Percentiles rank a stretch among this genome's conserved stretches.
Conservation (phyloP, 2,888 invertebrate genomes). For the Smittia sp. region DNA sequence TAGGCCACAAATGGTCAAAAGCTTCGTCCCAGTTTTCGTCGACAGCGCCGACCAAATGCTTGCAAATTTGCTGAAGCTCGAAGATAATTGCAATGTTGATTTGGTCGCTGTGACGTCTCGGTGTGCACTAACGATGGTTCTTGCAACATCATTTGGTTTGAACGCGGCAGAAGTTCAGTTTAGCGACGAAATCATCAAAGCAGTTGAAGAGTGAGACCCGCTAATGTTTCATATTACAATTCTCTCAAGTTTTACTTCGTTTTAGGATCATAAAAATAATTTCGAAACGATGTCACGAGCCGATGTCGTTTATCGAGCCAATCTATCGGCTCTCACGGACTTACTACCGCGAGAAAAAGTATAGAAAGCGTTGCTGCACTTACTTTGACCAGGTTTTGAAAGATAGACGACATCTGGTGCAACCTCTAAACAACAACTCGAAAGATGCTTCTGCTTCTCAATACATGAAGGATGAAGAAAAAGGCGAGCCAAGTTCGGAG, state of each 20-base stretch:
- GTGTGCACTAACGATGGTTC: conserved; percentile 26
- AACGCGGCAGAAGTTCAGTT: conserved; percentile 18
- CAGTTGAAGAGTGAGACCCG: conserved; percentile 37
- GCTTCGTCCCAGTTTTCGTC: conserved; percentile 20
- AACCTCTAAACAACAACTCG: neutral
- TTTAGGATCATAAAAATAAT: conserved; percentile 36
- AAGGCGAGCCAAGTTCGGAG: neutral
- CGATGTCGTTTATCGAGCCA: conserved; percentile 11
- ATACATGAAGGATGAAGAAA: conserved; percentile 9
- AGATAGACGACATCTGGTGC: conserved; percentile 11
- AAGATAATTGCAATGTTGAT: conserved; percentile 14
- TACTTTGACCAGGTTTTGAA: conserved; percentile 19
- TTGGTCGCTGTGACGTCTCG: neutral
- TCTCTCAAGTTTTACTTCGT: neutral
- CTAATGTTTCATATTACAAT: neutral
- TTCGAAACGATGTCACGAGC: conserved; percentile 29
- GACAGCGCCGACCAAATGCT: conserved; percentile 22
- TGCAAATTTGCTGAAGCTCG: neutral
- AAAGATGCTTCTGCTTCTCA: neutral
- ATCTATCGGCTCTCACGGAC: conserved; percentile 14
- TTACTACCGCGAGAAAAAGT: conserved; percentile 33
- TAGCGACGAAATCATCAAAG: conserved; percentile 26
- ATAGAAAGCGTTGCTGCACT: conserved; percentile 17
- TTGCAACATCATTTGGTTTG: conserved; percentile 28
- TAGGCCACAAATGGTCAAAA: neutral